phyloP scores from a whole-genome alignment of 2,797 vertebrate genomes.

The Pangasius djambal region DNA sequence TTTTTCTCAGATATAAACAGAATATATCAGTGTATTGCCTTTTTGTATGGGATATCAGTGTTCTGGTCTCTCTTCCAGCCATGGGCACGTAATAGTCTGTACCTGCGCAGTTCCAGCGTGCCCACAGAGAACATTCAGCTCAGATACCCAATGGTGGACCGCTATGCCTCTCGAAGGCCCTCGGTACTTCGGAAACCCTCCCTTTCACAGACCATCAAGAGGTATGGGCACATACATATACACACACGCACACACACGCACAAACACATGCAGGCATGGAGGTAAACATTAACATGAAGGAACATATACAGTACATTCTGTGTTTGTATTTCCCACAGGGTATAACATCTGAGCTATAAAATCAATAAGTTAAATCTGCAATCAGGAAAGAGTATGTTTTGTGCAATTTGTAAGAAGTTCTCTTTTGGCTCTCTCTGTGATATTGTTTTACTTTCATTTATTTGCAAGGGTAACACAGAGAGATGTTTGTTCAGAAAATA shows the following conservation, averaged over 20 bases:
- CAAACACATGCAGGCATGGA: background rate
- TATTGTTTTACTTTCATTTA: background rate
- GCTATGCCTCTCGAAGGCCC: slow-evolving; percentile 76
- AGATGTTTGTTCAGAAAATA: background rate
- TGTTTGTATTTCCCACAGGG: background rate
- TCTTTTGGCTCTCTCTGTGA: background rate
- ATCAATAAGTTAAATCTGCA: background rate
- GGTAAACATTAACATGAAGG: background rate
- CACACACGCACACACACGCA: background rate
- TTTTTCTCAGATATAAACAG: background rate
- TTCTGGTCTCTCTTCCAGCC: slow-evolving; percentile 31
- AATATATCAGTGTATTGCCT: background rate
- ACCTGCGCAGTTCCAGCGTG: slow-evolving; percentile 88
- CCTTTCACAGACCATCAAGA: slow-evolving; percentile 92
- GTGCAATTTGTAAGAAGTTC: background rate
- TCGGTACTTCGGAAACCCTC: slow-evolving; percentile 84
- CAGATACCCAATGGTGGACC: slow-evolving; percentile 72
- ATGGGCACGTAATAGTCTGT: slow-evolving; percentile 37
- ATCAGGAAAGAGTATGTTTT: background rate
- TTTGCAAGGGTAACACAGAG: background rate
- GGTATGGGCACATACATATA: slow-evolving; percentile 70
- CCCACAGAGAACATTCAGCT: slow-evolving; percentile 81
- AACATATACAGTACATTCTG: too few relatives aligned
- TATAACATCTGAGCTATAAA: background rate
- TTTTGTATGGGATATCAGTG: background rate